Percentiles rank a stretch among this genome's conserved stretches.
These are phyloP conservation scores for Tipula vernalis DNA, from an alignment of 2,888 invertebrate genomes.

Conservation along the genomic window DNA sequence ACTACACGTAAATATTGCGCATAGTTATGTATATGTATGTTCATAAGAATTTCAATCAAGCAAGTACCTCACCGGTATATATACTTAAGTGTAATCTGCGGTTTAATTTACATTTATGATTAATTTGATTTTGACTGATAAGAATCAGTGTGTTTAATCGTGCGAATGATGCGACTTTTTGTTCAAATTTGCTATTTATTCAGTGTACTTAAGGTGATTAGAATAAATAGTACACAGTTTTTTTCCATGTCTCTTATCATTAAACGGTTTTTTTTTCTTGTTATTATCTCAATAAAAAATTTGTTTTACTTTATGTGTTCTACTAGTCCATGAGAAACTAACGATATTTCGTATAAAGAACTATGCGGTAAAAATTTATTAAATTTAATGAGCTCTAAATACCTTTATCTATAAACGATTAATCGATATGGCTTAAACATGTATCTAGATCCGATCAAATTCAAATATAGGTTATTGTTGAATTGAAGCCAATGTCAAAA, in stretches of 20 bases:
- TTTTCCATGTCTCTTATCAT: neutral
- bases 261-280: neutral
- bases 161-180: neutral
- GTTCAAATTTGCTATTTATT: neutral
- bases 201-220: neutral
- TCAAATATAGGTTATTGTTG: too few species aligned
- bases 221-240: neutral
- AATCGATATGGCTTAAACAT: too few species aligned
- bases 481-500: too few species aligned
- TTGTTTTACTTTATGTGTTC: neutral
- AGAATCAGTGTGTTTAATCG: neutral
- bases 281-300: neutral
- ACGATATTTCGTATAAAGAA: neutral
- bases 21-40: neutral
- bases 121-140: neutral
- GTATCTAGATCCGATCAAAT: too few species aligned
- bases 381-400: neutral
- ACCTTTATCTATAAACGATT: neutral
- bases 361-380: neutral
- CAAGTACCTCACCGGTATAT: neutral
- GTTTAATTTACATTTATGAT: neutral
- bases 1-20: neutral
- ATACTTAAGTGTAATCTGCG: neutral
- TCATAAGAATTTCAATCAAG: neutral
- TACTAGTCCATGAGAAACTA: neutral